Evolutionary conservation across 2,888 invertebrate species (phyloP), one percentile per base, ranked within the genome.

Genomic region (Oligia strigilis): DNA sequence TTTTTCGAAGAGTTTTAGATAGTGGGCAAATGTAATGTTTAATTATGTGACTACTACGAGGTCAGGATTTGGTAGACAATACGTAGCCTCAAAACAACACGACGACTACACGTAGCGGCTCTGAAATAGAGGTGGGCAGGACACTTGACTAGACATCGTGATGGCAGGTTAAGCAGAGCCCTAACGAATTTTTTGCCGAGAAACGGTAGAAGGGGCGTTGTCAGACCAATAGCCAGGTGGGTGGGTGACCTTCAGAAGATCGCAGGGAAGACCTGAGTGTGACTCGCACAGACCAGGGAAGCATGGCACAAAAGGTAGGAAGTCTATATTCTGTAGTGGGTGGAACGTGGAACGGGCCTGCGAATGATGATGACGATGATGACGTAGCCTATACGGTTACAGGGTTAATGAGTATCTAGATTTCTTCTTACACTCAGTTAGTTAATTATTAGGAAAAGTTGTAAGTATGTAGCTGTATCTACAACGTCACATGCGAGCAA

Each of bases 1-100:
- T 49, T 52, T 79, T 74, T 49, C 55, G 5, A 71, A 66, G 29
- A 72, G 1, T 72, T 49, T 49, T 43, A 49, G n/a, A 70, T 65
- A 8, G 6, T 9, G 2, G 29, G 29, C 14, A 17, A 79, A 29
- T 13, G 19, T 55, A 64, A 14, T 4, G 19, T 29, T 17, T 43
- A 8, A n/a, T 49, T 17, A 36, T 40, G 13, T 70, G 17, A 17
- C 5, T n/a, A 46, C 46, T 52, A 29, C 19, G 40, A 23, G 14
- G 8, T 13, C 13, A 6, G 60, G 9, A n/a, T 52, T 19, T 17
- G 49, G 52, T 43, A 43, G 40, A 52, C 29, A 14, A 14, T 46
- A 19, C 14, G 23, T 14, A 29, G 71, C 19, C 14, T 55, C 23
- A 23, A 55, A 23, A 11, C 58, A 11, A 58, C 11, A n/a, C 58